phyloP scores from a whole-genome alignment of 1,140 invertebrate genomes.

The Oreohelix idahoensis region DNA sequence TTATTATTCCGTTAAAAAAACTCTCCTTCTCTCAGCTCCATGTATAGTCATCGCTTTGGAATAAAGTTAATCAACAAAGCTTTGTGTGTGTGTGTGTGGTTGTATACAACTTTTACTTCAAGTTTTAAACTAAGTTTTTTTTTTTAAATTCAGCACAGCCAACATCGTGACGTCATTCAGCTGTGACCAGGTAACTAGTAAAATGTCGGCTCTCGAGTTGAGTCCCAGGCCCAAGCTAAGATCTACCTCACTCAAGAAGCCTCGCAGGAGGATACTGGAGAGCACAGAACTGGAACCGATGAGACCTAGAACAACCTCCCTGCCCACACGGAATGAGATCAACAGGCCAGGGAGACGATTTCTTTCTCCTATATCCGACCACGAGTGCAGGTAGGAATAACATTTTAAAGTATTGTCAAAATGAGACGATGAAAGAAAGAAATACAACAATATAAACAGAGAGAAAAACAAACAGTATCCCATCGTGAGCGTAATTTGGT shows the following conservation, averaged over 20 bases:
- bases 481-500: too few species aligned
- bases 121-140: too few species aligned
- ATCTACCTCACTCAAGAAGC: conserved; percentile 56
- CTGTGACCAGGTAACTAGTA: not conserved
- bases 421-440: too few species aligned
- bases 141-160: not conserved
- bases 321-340: conserved; percentile 57
- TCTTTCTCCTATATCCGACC: conserved; percentile 42
- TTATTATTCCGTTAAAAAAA: too few species aligned
- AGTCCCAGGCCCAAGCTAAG: conserved; percentile 50
- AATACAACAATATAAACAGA: too few species aligned
- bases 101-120: too few species aligned
- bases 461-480: too few species aligned
- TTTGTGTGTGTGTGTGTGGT: too few species aligned
- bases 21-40: too few species aligned
- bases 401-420: not conserved
- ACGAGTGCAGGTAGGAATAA: not conserved
- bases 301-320: conserved; percentile 61
- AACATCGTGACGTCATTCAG: too few species aligned
- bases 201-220: conserved; percentile 3
- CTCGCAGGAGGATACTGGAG: conserved; percentile 44
- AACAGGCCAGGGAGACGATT: conserved; percentile 49
- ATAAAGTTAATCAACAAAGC: too few species aligned
- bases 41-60: too few species aligned
- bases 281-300: conserved; percentile 55